Evolutionary conservation across 2,888 invertebrate genomes (phyloP), one percentile per base, ranked within the genome.

Genomic region (Caradrina clavipalpis): DNA sequence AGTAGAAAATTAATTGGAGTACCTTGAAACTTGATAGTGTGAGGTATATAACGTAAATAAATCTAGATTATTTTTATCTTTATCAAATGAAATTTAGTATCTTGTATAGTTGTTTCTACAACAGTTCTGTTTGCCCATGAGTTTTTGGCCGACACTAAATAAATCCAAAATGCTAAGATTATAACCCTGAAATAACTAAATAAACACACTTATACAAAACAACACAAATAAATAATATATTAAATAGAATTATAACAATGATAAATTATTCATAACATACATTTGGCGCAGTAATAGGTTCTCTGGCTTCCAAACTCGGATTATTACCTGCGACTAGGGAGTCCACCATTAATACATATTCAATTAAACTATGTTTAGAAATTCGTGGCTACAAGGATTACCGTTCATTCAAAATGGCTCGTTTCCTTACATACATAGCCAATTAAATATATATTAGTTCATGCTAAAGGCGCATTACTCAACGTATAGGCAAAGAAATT

Each of bases 361-460:
- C 26, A 26, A 26, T 26, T 26, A 26, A 26, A 26, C 26, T 26
- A 26, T 26, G 26, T 26, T 26, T 26, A 26, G 26, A 26, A 26
- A 26, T 26, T 26, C 2, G 4, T 26, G 4, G 26, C 26, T 26
- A 26, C 4, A 39, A 39, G 1, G 13, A 59, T 54, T 35, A 60
- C 49, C 56, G 51, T 60, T 70, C 69, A 66, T 50, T 45, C 73
- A 72, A 82, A 80, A 76, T 79, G 74, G 80, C 77, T 81, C 74
- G 79, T 83, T 83, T 81, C 67, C 71, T 67, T 77, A 78, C n/a
- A n/a, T n/a, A 76, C 76, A 67, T 81, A 82, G 62, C 80, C 85
- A 86, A 87, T 89, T 86, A 86, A 87, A 86, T 78, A 80, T 79
- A 85, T 85, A 87, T 88, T 86, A 86, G 80, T 85, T 74, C 61